phyloP scores from a whole-genome alignment of 2,888 invertebrate species.

The Leucoma salicis region DNA sequence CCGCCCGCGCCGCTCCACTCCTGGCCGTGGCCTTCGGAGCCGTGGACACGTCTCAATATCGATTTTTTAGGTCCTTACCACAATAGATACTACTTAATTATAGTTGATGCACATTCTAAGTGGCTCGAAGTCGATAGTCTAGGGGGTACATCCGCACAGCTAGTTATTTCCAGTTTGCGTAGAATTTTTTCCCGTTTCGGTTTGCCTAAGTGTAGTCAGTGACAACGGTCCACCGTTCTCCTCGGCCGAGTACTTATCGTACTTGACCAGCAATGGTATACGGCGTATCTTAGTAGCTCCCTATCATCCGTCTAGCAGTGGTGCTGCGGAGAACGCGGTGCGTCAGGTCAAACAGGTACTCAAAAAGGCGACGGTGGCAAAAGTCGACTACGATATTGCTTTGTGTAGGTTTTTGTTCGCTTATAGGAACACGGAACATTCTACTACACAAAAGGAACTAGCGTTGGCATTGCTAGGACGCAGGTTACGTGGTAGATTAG shows the following conservation, averaged over 20 bases:
- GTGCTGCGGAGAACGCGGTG: constrained; percentile 22
- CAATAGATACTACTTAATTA: neutral
- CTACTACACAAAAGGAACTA: constrained; percentile 1
- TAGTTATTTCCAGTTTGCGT: neutral
- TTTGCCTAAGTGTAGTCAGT: constrained; percentile 16
- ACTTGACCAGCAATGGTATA: constrained; percentile 17
- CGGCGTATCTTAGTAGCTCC: constrained; percentile 14
- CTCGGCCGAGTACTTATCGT: constrained; percentile 19
- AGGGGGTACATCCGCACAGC: neutral
- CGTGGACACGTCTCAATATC: constrained; percentile 8
- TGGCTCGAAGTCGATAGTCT: neutral
- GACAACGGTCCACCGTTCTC: constrained; percentile 31
- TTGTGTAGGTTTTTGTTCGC: constrained; percentile 3
- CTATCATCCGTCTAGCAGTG: constrained; percentile 25
- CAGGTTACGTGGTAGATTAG: constrained; percentile 2
- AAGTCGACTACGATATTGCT: neutral
- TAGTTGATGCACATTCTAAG: neutral
- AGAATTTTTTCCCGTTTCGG: constrained; percentile 9
- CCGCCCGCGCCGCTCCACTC: constrained; percentile 19
- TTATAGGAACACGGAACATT: constrained; percentile 5
- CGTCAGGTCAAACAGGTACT: constrained; percentile 16
- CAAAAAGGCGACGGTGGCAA: constrained; percentile 12
- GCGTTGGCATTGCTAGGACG: constrained; percentile 5
- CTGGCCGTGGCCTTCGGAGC: constrained; percentile 11
- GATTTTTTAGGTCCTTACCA: neutral